Conservation (phyloP, 2,888 invertebrate species). For the Mellilla xanthometata region DNA sequence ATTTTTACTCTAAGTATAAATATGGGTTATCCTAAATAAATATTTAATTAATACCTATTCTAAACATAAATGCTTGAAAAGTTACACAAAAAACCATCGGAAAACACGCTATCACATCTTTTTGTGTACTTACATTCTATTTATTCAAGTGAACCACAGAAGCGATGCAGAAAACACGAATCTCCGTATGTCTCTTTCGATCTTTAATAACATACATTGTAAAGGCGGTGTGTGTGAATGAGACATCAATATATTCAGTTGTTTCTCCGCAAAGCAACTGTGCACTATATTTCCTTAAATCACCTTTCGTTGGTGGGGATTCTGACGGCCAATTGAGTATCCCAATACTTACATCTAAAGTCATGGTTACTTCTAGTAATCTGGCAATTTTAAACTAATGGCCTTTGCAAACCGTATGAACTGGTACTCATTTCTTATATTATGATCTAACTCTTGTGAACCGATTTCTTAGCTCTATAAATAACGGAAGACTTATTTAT, state of each 20-base stretch:
- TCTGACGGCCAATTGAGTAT: constrained; percentile 35
- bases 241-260: too few relatives aligned
- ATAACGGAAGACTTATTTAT: too few relatives aligned
- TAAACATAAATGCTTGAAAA: constrained; percentile 70
- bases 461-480: too few relatives aligned
- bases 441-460: too few relatives aligned
- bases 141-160: background rate
- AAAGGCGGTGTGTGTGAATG: too few relatives aligned
- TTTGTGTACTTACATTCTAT: constrained; percentile 61
- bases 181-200: too few relatives aligned
- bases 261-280: too few relatives aligned
- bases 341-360: constrained; percentile 45
- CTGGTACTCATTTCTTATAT: too few relatives aligned
- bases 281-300: constrained; percentile 25
- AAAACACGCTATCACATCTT: constrained; percentile 70
- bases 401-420: background rate
- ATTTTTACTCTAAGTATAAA: constrained; percentile 59
- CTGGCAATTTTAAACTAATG: constrained; percentile 50
- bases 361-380: constrained; percentile 53
- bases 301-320: constrained; percentile 56
- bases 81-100: constrained; percentile 56
- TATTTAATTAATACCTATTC: constrained; percentile 46
- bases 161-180: too few relatives aligned
- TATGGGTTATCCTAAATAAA: constrained; percentile 70
- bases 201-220: too few relatives aligned